Evolutionary conservation across 2,888 invertebrate genomes (phyloP).

Genomic region (Neoaliturus tenellus): DNA sequence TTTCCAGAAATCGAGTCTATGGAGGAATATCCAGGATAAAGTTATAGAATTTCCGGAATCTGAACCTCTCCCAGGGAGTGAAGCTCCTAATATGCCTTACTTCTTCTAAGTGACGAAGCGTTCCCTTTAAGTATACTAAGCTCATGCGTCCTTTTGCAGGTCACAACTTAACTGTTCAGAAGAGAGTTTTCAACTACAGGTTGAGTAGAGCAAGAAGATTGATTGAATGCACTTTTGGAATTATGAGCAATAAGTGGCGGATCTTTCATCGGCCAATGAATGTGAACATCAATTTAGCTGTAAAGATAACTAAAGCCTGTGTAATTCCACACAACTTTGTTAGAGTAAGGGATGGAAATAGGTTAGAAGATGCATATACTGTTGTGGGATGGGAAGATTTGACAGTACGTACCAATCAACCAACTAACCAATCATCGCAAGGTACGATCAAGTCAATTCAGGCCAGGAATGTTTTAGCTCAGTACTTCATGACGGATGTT

Average conservation of each 20-base stretch:
- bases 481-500: constrained; percentile 17
- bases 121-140: constrained; percentile 62
- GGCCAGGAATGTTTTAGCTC: constrained; percentile 17
- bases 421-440: constrained; percentile 5
- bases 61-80: constrained; percentile 65
- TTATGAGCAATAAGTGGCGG: constrained; percentile 68
- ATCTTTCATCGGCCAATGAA: constrained; percentile 69
- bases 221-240: constrained; percentile 61
- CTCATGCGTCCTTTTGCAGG: constrained; percentile 63
- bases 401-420: not conserved
- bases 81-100: constrained; percentile 62
- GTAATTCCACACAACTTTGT: constrained; percentile 58
- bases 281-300: constrained; percentile 58
- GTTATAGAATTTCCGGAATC: constrained; percentile 54
- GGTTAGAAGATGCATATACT: constrained; percentile 49
- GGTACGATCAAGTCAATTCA: constrained; percentile 22
- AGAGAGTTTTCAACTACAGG: constrained; percentile 66
- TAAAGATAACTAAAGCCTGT: constrained; percentile 50
- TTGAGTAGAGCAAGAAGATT: constrained; percentile 63
- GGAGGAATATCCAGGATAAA: constrained; percentile 43
- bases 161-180: constrained; percentile 58
- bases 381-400: constrained; percentile 29
- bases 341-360: constrained; percentile 55
- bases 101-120: constrained; percentile 67
- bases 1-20: constrained; percentile 20